Conservation (phyloP, 2,113 vertebrate species). For the Pteronura brasiliensis region DNA sequence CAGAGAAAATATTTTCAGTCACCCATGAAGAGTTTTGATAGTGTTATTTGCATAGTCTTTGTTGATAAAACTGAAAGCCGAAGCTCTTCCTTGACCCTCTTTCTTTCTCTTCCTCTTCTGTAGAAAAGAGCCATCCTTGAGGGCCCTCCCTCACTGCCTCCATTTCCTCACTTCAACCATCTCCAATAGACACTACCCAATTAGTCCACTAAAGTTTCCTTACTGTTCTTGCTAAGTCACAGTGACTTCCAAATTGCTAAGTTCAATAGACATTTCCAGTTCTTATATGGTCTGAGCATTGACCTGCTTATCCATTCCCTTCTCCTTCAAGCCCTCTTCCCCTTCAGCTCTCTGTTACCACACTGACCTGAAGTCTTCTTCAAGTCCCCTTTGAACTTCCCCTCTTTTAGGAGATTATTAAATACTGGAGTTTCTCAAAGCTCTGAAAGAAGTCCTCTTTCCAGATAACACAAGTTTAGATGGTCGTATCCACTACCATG, state of each 20-base stretch:
- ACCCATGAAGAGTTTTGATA: not conserved
- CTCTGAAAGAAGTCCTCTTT: not conserved
- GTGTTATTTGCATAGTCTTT: not conserved
- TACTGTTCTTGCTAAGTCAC: not conserved
- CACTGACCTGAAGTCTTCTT: not conserved
- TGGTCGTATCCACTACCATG: not conserved
- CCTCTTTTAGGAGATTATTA: not conserved
- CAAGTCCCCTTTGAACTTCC: not conserved
- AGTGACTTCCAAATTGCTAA: not conserved
- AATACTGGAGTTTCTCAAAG: not conserved
- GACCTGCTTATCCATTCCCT: not conserved
- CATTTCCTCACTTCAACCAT: not conserved
- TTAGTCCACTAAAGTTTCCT: not conserved
- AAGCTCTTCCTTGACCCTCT: not conserved
- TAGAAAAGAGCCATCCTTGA: not conserved
- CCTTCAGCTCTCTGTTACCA: not conserved
- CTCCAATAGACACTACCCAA: not conserved
- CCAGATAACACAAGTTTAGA: not conserved
- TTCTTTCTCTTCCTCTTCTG: not conserved
- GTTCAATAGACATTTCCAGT: not conserved
- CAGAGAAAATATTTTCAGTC: not conserved
- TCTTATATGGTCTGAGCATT: not conserved
- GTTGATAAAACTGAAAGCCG: not conserved
- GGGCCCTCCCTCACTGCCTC: not conserved
- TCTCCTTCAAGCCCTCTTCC: not conserved